Base-by-base conservation (phyloP, 2,888 invertebrate genomes). In the Proisotoma minuta region DNA sequence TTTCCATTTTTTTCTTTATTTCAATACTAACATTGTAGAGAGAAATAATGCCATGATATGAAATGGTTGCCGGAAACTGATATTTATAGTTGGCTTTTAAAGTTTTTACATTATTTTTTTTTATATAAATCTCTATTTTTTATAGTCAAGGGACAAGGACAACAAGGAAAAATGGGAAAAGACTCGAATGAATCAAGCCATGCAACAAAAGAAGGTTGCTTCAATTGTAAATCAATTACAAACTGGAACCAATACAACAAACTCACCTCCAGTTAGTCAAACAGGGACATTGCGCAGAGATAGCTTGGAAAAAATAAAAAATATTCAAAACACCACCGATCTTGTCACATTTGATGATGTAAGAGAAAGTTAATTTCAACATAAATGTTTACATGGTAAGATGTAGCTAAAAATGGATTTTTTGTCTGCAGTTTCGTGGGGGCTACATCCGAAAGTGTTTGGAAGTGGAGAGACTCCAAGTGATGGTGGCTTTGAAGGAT, bases 391-490 rank as follows among this genome's bases (percentile, higher is more conserved):
- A n/a, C n/a, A n/a, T n/a, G n/a, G n/a, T n/a, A n/a, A n/a, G n/a
- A n/a, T n/a, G 8, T 34, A 15, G 15, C 34, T 34, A 34, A 34
- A 34, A 10, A 34, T 34, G 34, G 8, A 50, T 4, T 23, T 50
- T 8, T 49, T 5, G 27, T 66, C 77, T 79, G 23, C 79, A 91
- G 87, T 78, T 91, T 73, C 85, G 87, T 69, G 80, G 86, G 73
- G 88, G 89, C 0, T 90, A 87, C 76, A 84, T 86, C 75, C 83
- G 84, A 28, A 90, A 91, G 79, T 83, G 84, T 39, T 89, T 90
- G 72, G 91, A 92, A 79, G 80, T 92, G 54, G 82, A 87, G 70
- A 82, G 87, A 72, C 83, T 90, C 47, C 86, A 87, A 75, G 85
- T 88, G 69, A 89, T 91, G 76, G 79, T 92, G 47, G 83, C 85